Base-by-base conservation (phyloP, 2,888 invertebrate species). In the Diachrysia chrysitis region DNA sequence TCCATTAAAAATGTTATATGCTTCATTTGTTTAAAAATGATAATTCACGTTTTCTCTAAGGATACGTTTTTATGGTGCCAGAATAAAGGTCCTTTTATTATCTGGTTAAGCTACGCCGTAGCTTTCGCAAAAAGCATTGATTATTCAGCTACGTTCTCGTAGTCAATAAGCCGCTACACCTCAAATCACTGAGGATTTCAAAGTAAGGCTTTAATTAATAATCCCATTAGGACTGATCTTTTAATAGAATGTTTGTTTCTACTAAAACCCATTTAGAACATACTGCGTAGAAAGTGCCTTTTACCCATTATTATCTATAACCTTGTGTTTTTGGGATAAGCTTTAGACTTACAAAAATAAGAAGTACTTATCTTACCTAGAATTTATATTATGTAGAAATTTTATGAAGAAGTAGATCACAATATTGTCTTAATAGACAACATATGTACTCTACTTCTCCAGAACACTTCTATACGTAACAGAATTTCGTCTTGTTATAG, bases 151-250 rank as follows among this genome's bases (percentile, higher is more conserved):
- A 51, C 48, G 21, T 14, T 19, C 14, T 51, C 12, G 48, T 51
- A 51, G 48, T 9, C 48, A 21, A 19, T 51, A 10, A 21, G 21
- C 48, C 21, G 21, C 21, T 51, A 21, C 48, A 21, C 48, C 19
- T 51, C 42, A 42, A 51, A 51, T 51, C 48, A 51, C 48, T 51
- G 12, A 51, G 17, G 48, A 19, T 19, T 16, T 51, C 48, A 19
- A 21, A 51, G 21, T 19, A 21, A 3, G 21, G 48, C 19, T 48
- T 51, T 42, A n/a, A 42, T 42, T 42, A n/a, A n/a, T 42, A n/a
- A 51, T 4, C 12, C 12, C 21, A 21, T 2, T 21, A 19, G 17
- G 10, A 6, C 46, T 9, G 17, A 48, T 19, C 19, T 48, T 48
- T 48, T 17, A 16, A n/a, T n/a, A n/a, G n/a, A n/a, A n/a, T n/a